phyloP scores from a whole-genome alignment of 2,888 invertebrate species.

The Microdon myrmicae region DNA sequence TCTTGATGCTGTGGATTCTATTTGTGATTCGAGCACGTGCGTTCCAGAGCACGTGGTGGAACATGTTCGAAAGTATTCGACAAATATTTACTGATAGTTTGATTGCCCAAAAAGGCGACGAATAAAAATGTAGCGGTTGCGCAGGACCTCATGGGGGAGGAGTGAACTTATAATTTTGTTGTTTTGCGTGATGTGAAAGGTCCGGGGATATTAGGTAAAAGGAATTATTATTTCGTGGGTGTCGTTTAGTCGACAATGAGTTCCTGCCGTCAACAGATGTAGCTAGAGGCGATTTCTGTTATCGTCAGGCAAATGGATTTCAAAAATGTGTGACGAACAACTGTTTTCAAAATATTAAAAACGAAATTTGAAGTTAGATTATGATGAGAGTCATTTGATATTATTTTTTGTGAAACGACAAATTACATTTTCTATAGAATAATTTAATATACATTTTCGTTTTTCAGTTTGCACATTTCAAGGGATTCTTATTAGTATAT shows the following conservation, averaged over 20 bases:
- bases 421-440: too few relatives aligned
- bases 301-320: too few relatives aligned
- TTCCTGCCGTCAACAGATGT: constrained; percentile 12
- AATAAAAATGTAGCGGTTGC: constrained; percentile 18
- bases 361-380: too few relatives aligned
- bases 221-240: constrained; percentile 22
- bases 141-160: constrained; percentile 40
- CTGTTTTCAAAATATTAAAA: too few relatives aligned
- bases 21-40: constrained; percentile 20
- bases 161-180: constrained; percentile 38
- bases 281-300: neutral
- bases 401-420: too few relatives aligned
- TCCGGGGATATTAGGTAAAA: constrained; percentile 37
- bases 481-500: too few relatives aligned
- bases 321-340: too few relatives aligned
- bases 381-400: too few relatives aligned
- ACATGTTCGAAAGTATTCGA: constrained; percentile 16
- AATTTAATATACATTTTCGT: too few relatives aligned
- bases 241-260: constrained; percentile 33
- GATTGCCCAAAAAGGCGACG: too few relatives aligned
- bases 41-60: constrained; percentile 43
- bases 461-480: too few relatives aligned
- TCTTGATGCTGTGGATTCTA: constrained; percentile 26
- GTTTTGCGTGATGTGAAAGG: constrained; percentile 42
- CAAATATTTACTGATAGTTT: constrained; percentile 37